These are phyloP conservation scores for Nycticorax nycticorax DNA, from an alignment of 2,113 vertebrate species.

Conservation along the genomic window DNA sequence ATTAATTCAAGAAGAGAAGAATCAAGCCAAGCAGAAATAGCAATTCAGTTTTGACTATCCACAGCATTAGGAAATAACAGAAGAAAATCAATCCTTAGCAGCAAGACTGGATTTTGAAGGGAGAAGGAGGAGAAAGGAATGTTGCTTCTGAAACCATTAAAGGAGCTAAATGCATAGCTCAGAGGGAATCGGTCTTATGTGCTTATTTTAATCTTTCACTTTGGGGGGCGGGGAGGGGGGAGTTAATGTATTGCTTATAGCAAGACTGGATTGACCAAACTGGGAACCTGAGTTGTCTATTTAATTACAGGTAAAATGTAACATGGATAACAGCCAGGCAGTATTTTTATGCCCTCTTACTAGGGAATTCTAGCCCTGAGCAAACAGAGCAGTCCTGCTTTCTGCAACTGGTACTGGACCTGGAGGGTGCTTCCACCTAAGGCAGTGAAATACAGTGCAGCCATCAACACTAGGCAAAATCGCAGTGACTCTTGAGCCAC, in stretches of 20 bases:
- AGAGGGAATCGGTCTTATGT: not conserved
- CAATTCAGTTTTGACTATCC: not conserved
- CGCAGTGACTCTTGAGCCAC: not conserved
- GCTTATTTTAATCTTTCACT: not conserved
- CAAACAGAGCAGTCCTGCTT: not conserved
- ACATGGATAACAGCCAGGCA: not conserved
- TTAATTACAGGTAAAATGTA: not conserved
- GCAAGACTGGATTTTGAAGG: not conserved
- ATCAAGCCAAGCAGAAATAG: not conserved
- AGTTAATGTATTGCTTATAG: not conserved
- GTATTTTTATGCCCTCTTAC: not conserved
- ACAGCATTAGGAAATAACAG: not conserved
- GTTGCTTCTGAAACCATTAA: not conserved
- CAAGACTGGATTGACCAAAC: not conserved
- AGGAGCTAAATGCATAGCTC: not conserved
- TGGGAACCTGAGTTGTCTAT: not conserved
- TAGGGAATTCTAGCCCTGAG: not conserved
- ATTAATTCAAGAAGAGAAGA: not conserved
- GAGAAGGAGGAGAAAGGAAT: not conserved
- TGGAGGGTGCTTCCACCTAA: not conserved
- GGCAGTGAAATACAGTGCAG: not conserved
- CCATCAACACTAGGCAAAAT: not conserved
- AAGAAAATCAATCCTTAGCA: not conserved
- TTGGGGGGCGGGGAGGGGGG: fast-evolving
- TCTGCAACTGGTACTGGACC: not conserved